These are phyloP conservation scores for Nesogale talazaci DNA, from an alignment of 2,113 vertebrate species.

Conservation along the genomic window DNA sequence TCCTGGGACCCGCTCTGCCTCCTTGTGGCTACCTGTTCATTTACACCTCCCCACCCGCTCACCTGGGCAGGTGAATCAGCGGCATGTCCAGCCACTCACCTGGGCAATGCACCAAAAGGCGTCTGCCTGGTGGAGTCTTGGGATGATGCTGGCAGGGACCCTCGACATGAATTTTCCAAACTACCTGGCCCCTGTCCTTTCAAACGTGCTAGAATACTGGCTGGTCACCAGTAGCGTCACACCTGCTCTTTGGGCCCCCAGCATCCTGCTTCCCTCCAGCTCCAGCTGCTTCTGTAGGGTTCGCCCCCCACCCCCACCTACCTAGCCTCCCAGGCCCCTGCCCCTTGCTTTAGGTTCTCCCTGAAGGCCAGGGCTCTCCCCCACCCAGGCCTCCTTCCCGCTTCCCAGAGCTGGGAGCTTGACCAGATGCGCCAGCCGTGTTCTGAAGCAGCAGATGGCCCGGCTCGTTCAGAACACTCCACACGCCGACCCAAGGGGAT, in stretches of 20 bases:
- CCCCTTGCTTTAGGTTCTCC: not conserved
- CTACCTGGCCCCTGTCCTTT: accelerated
- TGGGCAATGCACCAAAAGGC: accelerated
- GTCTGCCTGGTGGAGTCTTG: not conserved
- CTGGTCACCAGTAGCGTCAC: accelerated
- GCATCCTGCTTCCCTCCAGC: accelerated
- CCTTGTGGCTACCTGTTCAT: accelerated
- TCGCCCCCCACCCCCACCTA: too few species aligned
- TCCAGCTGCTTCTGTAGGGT: not conserved
- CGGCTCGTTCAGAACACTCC: not conserved
- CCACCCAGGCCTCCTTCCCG: accelerated
- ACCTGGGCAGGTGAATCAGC: too few species aligned
- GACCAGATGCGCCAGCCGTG: not conserved
- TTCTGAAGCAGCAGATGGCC: slow-evolving; percentile 15
- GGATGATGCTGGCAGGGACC: accelerated
- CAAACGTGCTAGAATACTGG: not conserved
- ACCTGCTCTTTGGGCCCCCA: too few species aligned
- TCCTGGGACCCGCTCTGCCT: too few species aligned
- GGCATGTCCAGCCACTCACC: accelerated
- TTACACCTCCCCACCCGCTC: not conserved
- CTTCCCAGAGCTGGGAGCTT: not conserved
- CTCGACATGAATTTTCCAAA: not conserved
- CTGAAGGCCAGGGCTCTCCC: not conserved
- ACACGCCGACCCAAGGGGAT: not conserved
- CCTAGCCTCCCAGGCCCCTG: too few species aligned